These are phyloP conservation scores for Syrrhaptes paradoxus DNA, from an alignment of 2,113 vertebrate species.

Conservation along the genomic window DNA sequence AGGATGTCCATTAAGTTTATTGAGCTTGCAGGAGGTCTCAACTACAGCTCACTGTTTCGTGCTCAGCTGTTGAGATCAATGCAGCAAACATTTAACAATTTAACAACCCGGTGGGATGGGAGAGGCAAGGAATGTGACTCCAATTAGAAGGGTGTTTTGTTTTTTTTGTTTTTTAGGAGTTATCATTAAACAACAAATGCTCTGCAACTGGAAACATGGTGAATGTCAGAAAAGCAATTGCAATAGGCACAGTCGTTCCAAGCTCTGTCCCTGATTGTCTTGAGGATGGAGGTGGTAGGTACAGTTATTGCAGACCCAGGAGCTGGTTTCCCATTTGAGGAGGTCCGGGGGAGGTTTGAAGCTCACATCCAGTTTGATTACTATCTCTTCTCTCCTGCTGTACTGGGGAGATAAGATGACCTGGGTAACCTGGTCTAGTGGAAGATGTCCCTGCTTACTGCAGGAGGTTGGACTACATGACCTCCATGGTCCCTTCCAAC, in stretches of 20 bases:
- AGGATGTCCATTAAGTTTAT: constrained; percentile 61
- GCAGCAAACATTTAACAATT: constrained; percentile 5
- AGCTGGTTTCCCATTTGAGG: background rate
- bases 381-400: background rate
- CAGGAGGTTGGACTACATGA: too few relatives aligned
- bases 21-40: constrained; percentile 46
- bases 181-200: constrained; percentile 1
- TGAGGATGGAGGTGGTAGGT: background rate
- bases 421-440: too few relatives aligned
- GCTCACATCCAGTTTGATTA: background rate
- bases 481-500: too few relatives aligned
- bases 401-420: background rate
- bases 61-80: constrained; percentile 26
- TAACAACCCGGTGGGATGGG: background rate
- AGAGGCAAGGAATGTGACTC: background rate
- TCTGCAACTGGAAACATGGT: background rate
- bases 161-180: background rate
- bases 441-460: too few relatives aligned
- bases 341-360: background rate
- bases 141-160: background rate
- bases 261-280: background rate
- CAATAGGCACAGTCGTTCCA: background rate
- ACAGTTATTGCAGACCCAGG: background rate
- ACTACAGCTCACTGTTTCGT: constrained; percentile 49
- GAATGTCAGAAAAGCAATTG: background rate